phyloP scores from a whole-genome alignment of 2,888 invertebrate genomes.

The Reticulitermes lucifugus region DNA sequence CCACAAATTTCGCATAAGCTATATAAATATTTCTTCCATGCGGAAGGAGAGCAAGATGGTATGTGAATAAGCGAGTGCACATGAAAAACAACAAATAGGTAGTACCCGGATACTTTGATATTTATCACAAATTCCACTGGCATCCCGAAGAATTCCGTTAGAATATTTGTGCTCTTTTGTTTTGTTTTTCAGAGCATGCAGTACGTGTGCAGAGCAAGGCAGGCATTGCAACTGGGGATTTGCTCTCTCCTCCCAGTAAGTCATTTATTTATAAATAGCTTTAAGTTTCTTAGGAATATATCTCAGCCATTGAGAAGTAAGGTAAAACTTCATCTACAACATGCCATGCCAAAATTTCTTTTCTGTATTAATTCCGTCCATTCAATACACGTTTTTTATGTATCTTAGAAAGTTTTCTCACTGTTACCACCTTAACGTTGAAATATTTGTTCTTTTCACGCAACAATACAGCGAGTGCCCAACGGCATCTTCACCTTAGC shows the following conservation, averaged over 20 bases:
- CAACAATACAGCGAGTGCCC: too few species aligned
- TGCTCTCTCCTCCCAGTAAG: background rate
- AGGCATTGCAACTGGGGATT: background rate
- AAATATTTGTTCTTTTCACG: too few species aligned
- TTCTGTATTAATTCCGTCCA: background rate
- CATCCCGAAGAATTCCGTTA: slow-evolving; percentile 3
- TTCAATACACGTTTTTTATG: too few species aligned
- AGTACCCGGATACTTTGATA: background rate
- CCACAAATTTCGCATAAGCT: too few species aligned
- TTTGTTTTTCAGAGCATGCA: background rate
- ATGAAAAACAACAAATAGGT: background rate
- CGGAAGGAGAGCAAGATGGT: background rate
- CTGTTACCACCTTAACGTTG: too few species aligned
- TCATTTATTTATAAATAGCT: background rate
- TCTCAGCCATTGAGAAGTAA: background rate
- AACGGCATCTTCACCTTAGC: too few species aligned
- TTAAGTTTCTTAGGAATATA: background rate
- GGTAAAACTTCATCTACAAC: background rate
- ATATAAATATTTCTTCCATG: too few species aligned
- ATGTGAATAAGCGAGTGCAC: background rate
- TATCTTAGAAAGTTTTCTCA: too few species aligned
- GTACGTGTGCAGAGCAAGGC: background rate
- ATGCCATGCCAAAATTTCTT: background rate
- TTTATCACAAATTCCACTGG: background rate
- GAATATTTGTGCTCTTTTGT: background rate